Evolutionary conservation across 2,888 invertebrate genomes (phyloP), one percentile per base, ranked within the genome.

Genomic region (Campoletis raptor): DNA sequence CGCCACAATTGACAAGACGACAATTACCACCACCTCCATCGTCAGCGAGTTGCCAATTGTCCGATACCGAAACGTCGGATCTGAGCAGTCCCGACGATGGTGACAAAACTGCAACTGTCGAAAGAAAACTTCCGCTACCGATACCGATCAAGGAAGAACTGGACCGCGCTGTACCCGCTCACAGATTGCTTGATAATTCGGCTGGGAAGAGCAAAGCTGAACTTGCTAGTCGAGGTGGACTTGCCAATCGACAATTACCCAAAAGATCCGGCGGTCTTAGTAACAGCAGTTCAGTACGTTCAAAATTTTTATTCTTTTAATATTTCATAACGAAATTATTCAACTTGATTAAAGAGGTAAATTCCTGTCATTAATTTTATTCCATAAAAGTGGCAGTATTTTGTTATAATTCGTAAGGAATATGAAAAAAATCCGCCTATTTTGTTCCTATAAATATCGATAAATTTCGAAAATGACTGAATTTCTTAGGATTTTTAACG

Each of bases 11-110:
- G 94, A 96, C 97, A 54, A 95, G 97, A 6, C 96, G 96, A 76
- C 96, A 97, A 81, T 96, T 97, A 81, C 97, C 96, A 1, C 97
- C 97, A 87, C 97, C 97, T 76, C 92, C 93, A 37, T 92, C 93
- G 6, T 92, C 93, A 7, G 90, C 91, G 4, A 93, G 91, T 76
- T 93, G 92, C 86, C 94, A 94, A 87, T 94, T 96, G 36, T 98
- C 98, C 12, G 98, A 98, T 93, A 97, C 98, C 77, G 98, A 98
- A 94, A 96, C 97, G 69, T 98, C 98, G 2, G 98, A 98, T 94
- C 95, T 97, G 81, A 98, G 97, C 89, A 94, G 94, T 82, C 97
- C 97, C 0, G 97, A 97, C 78, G 97, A 98, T 90, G 96, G 96
- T 37, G 97, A 97, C 87, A 97, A 97, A 93, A 97, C 96, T 36